phyloP scores from a whole-genome alignment of 2,113 vertebrate genomes.

The Erpornis zantholeuca region DNA sequence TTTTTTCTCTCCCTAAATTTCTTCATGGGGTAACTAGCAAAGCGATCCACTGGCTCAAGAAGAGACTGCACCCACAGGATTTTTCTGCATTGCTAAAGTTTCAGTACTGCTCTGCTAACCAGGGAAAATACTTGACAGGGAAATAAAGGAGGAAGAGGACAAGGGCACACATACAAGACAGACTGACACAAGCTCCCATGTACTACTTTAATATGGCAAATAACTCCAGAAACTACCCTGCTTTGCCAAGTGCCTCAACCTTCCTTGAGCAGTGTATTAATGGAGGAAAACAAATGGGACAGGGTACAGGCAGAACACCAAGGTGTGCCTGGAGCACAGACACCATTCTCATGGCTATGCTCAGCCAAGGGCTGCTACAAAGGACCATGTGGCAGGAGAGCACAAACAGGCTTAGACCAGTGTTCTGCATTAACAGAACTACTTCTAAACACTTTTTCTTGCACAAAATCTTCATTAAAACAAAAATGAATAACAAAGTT shows the following conservation, averaged over 20 bases:
- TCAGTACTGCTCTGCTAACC: neutral
- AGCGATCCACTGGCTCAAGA: neutral
- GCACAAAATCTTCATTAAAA: neutral
- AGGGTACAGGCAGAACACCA: neutral
- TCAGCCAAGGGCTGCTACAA: neutral
- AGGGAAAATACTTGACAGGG: neutral
- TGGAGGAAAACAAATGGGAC: neutral
- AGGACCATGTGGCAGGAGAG: rapidly evolving
- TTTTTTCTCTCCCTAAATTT: neutral
- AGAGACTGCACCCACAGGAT: neutral
- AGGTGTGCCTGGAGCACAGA: neutral
- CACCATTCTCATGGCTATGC: rapidly evolving
- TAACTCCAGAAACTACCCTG: neutral
- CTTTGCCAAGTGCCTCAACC: neutral
- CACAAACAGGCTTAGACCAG: neutral
- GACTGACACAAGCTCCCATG: neutral
- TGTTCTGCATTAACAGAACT: neutral
- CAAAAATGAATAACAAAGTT: neutral
- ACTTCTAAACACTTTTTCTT: neutral
- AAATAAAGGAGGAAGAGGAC: neutral
- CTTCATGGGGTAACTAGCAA: neutral
- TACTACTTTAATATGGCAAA: neutral
- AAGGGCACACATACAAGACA: neutral
- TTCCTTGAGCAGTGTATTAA: neutral
- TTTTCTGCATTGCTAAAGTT: neutral